Percentiles rank a stretch among this genome's conserved stretches.
Evolutionary conservation across 2,888 invertebrate species (phyloP).

Genomic region (Beris chalybata): DNA sequence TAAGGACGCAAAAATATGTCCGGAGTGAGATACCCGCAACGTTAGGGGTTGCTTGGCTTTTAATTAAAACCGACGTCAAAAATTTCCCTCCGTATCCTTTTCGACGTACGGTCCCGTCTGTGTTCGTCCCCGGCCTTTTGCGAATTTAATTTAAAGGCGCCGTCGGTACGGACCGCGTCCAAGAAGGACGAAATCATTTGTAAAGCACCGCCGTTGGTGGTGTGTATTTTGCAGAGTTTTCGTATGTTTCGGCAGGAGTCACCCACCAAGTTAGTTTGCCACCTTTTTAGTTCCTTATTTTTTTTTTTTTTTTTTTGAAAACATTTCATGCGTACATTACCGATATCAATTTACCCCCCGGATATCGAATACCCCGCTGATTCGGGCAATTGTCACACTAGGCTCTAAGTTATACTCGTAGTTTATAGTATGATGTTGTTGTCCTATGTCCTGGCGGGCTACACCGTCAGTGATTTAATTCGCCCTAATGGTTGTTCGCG

Average conservation of each 20-base stretch:
- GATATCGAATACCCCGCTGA: conserved; percentile 32
- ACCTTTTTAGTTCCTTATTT: conserved; percentile 16
- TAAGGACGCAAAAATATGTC: conserved; percentile 38
- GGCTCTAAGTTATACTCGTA: not conserved
- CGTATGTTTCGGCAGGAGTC: conserved; percentile 23
- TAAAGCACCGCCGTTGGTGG: conserved; percentile 20
- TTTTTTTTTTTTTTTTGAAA: not conserved
- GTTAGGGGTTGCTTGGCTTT: conserved; percentile 38
- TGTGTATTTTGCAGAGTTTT: conserved; percentile 20
- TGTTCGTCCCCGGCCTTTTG: conserved; percentile 28
- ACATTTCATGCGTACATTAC: not conserved
- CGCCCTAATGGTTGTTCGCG: conserved; percentile 19
- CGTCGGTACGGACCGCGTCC: conserved; percentile 28
- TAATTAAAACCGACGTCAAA: conserved; percentile 40
- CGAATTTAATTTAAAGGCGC: conserved; percentile 38
- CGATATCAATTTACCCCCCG: conserved; percentile 39
- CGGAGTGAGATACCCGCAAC: conserved; percentile 34
- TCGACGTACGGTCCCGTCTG: not conserved
- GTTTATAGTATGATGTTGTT: not conserved
- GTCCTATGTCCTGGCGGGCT: not conserved
- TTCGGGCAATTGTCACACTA: conserved; percentile 27
- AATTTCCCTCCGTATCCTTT: conserved; percentile 31
- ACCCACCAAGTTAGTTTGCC: conserved; percentile 22
- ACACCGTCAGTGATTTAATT: not conserved
- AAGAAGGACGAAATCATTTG: conserved; percentile 18